Evolutionary conservation across 2,888 invertebrate genomes (phyloP), one percentile per base, ranked within the genome.

Genomic region (Cantharis rustica): DNA sequence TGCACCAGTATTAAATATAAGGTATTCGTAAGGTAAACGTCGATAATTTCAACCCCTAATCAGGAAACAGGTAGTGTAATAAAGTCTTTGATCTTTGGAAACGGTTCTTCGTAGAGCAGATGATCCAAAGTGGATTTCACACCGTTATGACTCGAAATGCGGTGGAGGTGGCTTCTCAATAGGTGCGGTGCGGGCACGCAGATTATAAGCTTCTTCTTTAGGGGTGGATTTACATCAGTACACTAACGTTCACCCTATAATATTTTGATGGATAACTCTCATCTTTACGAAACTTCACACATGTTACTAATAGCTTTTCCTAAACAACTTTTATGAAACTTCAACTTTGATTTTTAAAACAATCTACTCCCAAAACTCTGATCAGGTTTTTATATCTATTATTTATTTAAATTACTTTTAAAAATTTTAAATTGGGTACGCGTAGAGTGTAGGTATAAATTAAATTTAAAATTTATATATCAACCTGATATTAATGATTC

Each of bases 71-170:
- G 83, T 83, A 83, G 79, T 79, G 81, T 81, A 83, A 82, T 83
- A 82, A 83, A 83, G 83, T 82, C 83, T 84, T 84, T 84, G 83
- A 84, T 84, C 83, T 83, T 82, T 76, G 80, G 78, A 83, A 83
- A 81, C 80, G 82, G 81, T 79, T 83, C 80, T 83, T 82, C 82
- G 82, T 80, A 80, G 78, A 82, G 80, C 82, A 83, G 82, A 83
- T 83, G 82, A 83, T 83, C 82, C 83, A 81, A 79, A 83, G 81
- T 82, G 81, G 82, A 83, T 84, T 83, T 83, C 81, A 83, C 83
- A 81, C 81, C 80, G 79, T 83, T 84, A 83, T 83, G 82, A 81
- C 80, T 81, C 80, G 78, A 79, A 80, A 75, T 78, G 77, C 69
- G 78, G 69, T 62, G 74, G 69, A 75, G 81, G 80, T 79, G 77